Evolutionary conservation across 1,140 invertebrate species (phyloP), one percentile per base, ranked within the genome.

Genomic region (Papilio polyxenes): DNA sequence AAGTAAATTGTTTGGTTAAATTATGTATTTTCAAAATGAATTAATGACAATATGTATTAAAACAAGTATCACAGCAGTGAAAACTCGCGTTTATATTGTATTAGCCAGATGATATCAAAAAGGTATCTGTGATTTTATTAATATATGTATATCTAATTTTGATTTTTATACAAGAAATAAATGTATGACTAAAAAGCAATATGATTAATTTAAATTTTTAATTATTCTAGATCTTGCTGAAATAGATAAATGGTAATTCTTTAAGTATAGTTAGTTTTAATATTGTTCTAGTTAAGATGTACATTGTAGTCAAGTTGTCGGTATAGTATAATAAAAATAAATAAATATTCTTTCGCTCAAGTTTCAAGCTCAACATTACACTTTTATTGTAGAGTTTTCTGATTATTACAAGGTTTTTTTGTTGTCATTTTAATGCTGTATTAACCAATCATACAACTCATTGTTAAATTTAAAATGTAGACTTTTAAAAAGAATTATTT

Each of bases 81-180:
- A 44, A 44, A 44, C 40, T 7, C 40, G 3, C 40, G 7, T 44
- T 44, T 44, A 51, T 51, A 13, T 51, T 51, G 7, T 51, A 51
- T 1, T 10, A 51, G 49, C 65, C 13, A 23, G 10, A 65, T 7
- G 65, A 72, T 72, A 40, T 37, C 65, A 15, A 72, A 4, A 72
- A 37, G 65, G 65, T 72, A 72, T 72, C 65, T 72, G 65, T 72
- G 65, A 72, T 72, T 72, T 72, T 37, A 72, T 72, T 11, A 72
- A 31, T 65, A 65, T 20, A n/a, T n/a, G n/a, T n/a, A 31, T 20
- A 10, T 23, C 9, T 31, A 31, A 40, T 40, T 17, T 44, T 72
- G 65, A 40, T 72, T 72, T 15, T 7, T 17, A 13, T 37, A 4
- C 31, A 72, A 13, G 6, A 37, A 37, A 31, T 23, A 65, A 72